Conservation (phyloP, 2,113 vertebrate genomes). For the Amphilophus citrinellus region DNA sequence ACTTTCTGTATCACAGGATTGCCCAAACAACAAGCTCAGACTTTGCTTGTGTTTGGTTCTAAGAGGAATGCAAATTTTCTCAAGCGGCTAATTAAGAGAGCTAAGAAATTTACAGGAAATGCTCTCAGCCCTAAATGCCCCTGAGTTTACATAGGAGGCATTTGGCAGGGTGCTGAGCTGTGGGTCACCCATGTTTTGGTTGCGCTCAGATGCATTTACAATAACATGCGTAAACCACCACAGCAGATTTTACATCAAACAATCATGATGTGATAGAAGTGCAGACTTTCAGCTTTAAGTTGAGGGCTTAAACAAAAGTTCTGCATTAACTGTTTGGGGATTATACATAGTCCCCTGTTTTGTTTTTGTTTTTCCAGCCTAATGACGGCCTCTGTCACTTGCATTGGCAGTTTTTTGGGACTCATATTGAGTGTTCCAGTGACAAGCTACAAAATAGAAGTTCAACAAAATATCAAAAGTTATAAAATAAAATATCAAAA, state of each 20-base stretch:
- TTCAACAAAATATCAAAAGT: not conserved
- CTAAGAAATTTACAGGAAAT: not conserved
- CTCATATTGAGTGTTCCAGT: not conserved
- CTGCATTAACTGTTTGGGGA: not conserved
- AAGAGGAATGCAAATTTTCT: slow-evolving; percentile 7
- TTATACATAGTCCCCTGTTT: not conserved
- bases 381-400: not conserved
- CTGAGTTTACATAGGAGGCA: not conserved
- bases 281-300: not conserved
- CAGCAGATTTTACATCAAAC: not conserved
- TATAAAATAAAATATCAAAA: not conserved
- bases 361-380: not conserved
- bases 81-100: not conserved
- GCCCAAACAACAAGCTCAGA: not conserved
- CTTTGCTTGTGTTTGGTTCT: not conserved
- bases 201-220: not conserved
- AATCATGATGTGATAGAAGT: too few relatives aligned
- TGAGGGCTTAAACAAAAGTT: not conserved
- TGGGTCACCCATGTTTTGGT: not conserved
- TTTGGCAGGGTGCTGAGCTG: not conserved
- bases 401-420: not conserved
- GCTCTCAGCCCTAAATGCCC: not conserved
- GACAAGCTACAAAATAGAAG: not conserved
- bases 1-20: not conserved
- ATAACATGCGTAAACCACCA: not conserved